Base-by-base conservation (phyloP, 2,797 vertebrate species). In the Fundulus diaphanus region DNA sequence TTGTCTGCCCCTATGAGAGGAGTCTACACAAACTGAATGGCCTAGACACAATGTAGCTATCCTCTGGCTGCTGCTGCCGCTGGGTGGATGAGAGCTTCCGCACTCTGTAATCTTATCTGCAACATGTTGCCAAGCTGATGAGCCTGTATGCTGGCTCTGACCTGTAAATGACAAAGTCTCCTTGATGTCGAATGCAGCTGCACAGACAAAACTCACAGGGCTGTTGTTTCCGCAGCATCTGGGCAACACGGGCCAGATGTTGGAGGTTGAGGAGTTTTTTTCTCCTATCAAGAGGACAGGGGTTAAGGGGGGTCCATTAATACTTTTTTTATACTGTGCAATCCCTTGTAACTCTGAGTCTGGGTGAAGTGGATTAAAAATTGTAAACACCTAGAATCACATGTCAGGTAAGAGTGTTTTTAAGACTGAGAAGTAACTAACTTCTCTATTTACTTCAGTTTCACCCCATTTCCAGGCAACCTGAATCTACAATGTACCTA, bases 31-130 rank as follows among this genome's bases (percentile, higher is more conserved):
- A 77, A 77, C 68, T 63, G 76, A 89, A 67, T 79, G 65, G 70
- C 76, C 37, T 77, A 86, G 88, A 90, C 78, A 88, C 87, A 92
- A 76, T 85, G 89, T 84, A 81, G 68, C 89, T 71, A 7, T 78
- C 73, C 52, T 86, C 69, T 72, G 74, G 18, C 33, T 51, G 22
- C 49, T 35, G 71, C 73, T 70, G 72, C 72, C 73, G 56, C 76
- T 78, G 78, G 72, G 76, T 82, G 84, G 76, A 85, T 88, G 76
- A 84, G 76, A 83, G 75, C 80, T 16, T 13, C 79, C 75, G 78
- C n/a, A 16, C 72, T 68, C 74, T 87, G 81, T 88, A 87, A 92
- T 91, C 84, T 89, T 82, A 90, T 89, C 89, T 89, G 88, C 84
- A 85, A 82, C 83, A 85, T 78, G 79, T 84, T 87, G 73, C 89